Evolutionary conservation across 2,797 vertebrate species (phyloP), one percentile per base, ranked within the genome.

Genomic region (Knipowitschia caucasica): DNA sequence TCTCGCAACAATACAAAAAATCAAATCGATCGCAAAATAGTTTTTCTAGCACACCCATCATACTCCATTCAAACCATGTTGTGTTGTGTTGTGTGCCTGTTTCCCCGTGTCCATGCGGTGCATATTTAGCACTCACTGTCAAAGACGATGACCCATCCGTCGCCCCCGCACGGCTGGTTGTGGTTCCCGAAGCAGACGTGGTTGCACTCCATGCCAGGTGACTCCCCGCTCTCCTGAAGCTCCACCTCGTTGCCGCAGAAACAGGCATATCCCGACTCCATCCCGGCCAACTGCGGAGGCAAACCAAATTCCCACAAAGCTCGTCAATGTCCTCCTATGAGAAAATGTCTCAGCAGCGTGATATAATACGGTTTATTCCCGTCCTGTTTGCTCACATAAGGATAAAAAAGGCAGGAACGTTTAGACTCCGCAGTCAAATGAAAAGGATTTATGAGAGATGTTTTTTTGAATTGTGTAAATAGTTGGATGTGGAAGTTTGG

Each of bases 151-250:
- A 98, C 89, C 81, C 94, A 92, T 65, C 96, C 96, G 17, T 98
- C 96, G 2, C 96, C 96, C 9, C 96, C 96, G 2, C 96, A 98
- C 44, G 94, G 94, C 87, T 98, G 95, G 55, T 92, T 92, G 70
- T 98, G 95, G 85, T 98, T 94, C n/a, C 96, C 96, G 31, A 98
- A 98, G 83, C 96, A 98, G 75, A 95, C 93, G 24, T 94, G 95
- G 87, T 94, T 98, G 58, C 96, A 98, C 84, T 98, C 95, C 1
- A 92, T 95, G 73, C 91, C 91, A 34, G 92, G 92, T 4, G 93
- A 93, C 76, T 94, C 92, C 27, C 89, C 92, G 0, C 92, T 93
- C 73, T 91, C 91, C 66, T 80, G 92, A 69, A 92, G 91, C 82
- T 98, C 94, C 44, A 90, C 91, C 38, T 98, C 93, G 64, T 96